Base-by-base conservation (phyloP, 2,113 vertebrate species). In the Speoplatyrhinus poulsoni region DNA sequence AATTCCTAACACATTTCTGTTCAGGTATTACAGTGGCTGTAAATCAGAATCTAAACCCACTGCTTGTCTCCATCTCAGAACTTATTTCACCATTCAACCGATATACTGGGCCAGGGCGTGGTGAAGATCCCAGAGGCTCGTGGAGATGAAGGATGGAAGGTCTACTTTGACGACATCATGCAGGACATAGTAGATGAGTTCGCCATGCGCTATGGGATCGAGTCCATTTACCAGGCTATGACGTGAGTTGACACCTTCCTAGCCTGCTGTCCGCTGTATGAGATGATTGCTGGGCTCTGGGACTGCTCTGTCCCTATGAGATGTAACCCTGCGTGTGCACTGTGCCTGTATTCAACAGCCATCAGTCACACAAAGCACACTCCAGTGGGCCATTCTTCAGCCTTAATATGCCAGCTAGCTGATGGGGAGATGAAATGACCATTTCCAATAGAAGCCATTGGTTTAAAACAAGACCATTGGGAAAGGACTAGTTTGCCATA, bases 151-250 rank as follows among this genome's bases (percentile, higher is more conserved):
- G 94, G 94, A 0, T 99, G 98, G 98, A 99, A 98, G 77, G 94
- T 99, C 73, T 99, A 99, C 89, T 99, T 95, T 69, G 98, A 99
- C 46, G 98, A 99, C 67, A 96, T 96, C 48, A 93, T 95, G 2
- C 96, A 99, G 83, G 98, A 99, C 83, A 94, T 98, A 0, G 98
- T 98, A 79, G 98, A 99, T 73, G 98, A 99, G 85, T 99, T 99
- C 79, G 96, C 96, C 26, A 99, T 99, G 95, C 97, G 98, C 70
- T 99, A 99, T 1, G 97, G 98, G 72, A 96, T 99, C 16, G 98
- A 99, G 66, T 98, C 96, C 0, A 99, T 99, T 88, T 99, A 99
- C 84, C 97, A 99, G 83, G 98, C 97, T 77, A 99, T 99, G 98
- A 99, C 96, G 98, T 99, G 91, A 94, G 97, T 90, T 63, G 57